phyloP scores from a whole-genome alignment of 2,113 vertebrate genomes.

The Calyptomena viridis region DNA sequence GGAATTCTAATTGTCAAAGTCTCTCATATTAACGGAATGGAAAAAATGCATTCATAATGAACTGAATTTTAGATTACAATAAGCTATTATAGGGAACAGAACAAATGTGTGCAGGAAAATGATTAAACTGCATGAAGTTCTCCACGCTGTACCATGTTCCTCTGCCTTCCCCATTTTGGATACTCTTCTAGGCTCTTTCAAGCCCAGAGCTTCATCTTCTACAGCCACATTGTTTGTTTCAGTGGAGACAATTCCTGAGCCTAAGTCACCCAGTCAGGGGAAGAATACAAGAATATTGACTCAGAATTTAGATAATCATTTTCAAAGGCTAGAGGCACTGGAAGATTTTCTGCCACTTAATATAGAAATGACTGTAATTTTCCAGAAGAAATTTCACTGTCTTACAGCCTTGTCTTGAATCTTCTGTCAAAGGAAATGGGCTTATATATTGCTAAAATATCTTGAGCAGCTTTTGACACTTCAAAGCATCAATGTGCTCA shows the following conservation, averaged over 20 bases:
- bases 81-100: constrained; percentile 1
- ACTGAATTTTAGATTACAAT: constrained; percentile 15
- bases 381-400: constrained; percentile 39
- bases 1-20: constrained; percentile 47
- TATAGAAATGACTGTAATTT: constrained; percentile 42
- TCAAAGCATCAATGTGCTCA: not conserved
- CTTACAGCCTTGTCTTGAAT: not conserved
- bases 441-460: constrained; percentile 4
- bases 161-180: not conserved
- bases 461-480: constrained; percentile 2
- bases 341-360: constrained; percentile 10
- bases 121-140: not conserved
- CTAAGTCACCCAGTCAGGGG: not conserved
- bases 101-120: not conserved
- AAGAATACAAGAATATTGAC: not conserved
- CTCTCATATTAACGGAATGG: constrained; percentile 27
- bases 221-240: not conserved
- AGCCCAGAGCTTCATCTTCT: not conserved
- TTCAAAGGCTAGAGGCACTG: constrained; percentile 3
- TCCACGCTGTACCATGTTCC: not conserved
- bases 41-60: not conserved
- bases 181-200: not conserved
- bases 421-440: not conserved
- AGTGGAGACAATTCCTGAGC: not conserved
- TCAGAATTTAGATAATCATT: constrained; percentile 21